These are phyloP conservation scores for Pentalonia nigronervosa DNA, from an alignment of 1,140 invertebrate genomes.

Conservation along the genomic window DNA sequence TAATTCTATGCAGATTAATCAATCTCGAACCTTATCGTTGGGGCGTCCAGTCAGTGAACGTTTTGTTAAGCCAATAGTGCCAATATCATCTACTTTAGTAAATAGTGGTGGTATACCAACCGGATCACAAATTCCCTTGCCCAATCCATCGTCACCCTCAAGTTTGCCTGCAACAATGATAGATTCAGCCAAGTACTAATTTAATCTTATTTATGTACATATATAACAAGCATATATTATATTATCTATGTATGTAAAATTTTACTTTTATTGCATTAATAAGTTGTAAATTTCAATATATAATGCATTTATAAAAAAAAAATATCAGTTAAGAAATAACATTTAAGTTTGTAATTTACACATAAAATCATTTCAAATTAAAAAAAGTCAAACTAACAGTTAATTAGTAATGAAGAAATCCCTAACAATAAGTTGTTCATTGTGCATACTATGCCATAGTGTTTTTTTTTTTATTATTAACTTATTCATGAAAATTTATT, in stretches of 20 bases:
- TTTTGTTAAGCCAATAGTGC: constrained; percentile 55
- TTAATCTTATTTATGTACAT: not conserved
- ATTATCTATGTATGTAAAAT: not conserved
- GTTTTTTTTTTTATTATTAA: constrained; percentile 12
- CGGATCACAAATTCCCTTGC: constrained; percentile 54
- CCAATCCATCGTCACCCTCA: constrained; percentile 45
- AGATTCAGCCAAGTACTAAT: constrained; percentile 58
- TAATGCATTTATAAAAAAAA: not conserved
- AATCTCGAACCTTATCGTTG: constrained; percentile 53
- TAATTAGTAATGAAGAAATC: not conserved
- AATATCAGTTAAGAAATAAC: not conserved
- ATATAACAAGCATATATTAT: not conserved
- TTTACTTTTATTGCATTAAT: not conserved
- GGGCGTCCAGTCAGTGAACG: constrained; percentile 52
- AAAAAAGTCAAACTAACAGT: not conserved
- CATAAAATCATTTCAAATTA: not conserved
- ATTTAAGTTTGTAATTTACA: not conserved
- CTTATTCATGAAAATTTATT: constrained; percentile 35
- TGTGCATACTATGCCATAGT: constrained; percentile 20
- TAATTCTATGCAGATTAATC: constrained; percentile 43
- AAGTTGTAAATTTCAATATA: not conserved
- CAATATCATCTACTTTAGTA: constrained; percentile 35
- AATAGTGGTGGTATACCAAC: constrained; percentile 51
- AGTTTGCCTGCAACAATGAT: constrained; percentile 50
- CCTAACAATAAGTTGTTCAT: constrained; percentile 15